These are phyloP conservation scores for Nemurella pictetii DNA, from an alignment of 2,888 invertebrate species.

Conservation along the genomic window DNA sequence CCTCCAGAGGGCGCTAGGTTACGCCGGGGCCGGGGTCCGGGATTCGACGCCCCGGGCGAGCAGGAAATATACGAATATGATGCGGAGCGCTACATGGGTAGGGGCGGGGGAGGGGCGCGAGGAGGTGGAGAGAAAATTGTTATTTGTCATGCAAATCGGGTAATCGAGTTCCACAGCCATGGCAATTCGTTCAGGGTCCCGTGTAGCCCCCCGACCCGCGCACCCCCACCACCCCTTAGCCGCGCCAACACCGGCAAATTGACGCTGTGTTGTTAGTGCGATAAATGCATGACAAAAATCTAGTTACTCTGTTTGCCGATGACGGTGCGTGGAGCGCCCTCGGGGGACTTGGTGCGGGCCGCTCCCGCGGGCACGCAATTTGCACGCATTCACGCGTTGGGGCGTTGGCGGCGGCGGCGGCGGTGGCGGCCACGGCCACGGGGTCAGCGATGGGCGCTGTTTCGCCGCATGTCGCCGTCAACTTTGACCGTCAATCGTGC, in stretches of 20 bases:
- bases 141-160: slow-evolving; percentile 36
- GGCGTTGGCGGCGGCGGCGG: too few species aligned
- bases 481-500: too few species aligned
- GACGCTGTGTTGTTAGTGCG: neutral
- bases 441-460: too few species aligned
- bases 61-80: neutral
- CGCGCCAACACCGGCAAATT: too few species aligned
- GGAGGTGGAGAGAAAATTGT: slow-evolving; percentile 4
- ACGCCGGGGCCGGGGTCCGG: neutral
- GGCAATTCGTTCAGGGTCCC: slow-evolving; percentile 32
- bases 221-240: neutral
- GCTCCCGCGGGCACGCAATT: neutral
- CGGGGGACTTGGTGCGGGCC: neutral
- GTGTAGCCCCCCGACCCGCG: neutral
- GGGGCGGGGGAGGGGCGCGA: neutral
- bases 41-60: neutral
- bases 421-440: too few species aligned
- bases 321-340: neutral
- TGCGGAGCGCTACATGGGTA: neutral
- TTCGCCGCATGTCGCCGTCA: too few species aligned
- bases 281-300: neutral
- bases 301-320: neutral
- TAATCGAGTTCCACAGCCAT: slow-evolving; percentile 34
- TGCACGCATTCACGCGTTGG: neutral
- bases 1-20: neutral